Base-by-base conservation (phyloP, 2,113 vertebrate species). In the Hiodon alosoides region DNA sequence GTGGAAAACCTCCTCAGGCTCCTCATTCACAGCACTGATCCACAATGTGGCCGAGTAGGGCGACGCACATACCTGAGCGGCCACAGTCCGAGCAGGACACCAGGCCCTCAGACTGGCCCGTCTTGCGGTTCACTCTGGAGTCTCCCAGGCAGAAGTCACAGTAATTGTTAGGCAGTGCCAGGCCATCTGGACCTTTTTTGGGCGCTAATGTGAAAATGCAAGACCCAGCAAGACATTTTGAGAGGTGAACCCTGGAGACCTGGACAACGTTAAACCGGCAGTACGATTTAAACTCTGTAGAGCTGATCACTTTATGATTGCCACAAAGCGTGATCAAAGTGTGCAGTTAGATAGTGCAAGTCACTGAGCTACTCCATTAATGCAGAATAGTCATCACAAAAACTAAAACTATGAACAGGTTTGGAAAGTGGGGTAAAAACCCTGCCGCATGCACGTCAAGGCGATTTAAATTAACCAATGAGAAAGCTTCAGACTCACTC, bases 21-120 rank as follows among this genome's bases (percentile, higher is more conserved):
- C 65, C 65, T 59, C 5, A 3, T 14, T 11, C 5, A 8, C 57
- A 14, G 4, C 14, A 51, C 14, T 3, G 13, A 67, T 3, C n/a
- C 51, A 6, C 64, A 17, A 16, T 31, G 6, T 52, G 7, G 69
- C n/a, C 53, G 5, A 31, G 31, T 31, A 31, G 54, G 48, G 14
- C 13, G 3, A 10, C 5, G 14, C 4, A 50, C 16, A 13, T 85
- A 96, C 96, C 96, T 75, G 96, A 98, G 73, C 96, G 93, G 31
- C 96, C 97, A 0, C 97, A 98, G 88, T 98, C 97, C 0, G 97
- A 98, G 85, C 97, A 98, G 4, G 97, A 98, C 80, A 97, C 95
- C 76, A 98, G 84, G 84, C 95, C 96, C 79, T 98, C 96, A 0
- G 96, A 94, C 13, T 97, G 95, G 0, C 94, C 95, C 0, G 96